phyloP scores from a whole-genome alignment of 2,797 vertebrate species.

The Crypturellus tataupa region DNA sequence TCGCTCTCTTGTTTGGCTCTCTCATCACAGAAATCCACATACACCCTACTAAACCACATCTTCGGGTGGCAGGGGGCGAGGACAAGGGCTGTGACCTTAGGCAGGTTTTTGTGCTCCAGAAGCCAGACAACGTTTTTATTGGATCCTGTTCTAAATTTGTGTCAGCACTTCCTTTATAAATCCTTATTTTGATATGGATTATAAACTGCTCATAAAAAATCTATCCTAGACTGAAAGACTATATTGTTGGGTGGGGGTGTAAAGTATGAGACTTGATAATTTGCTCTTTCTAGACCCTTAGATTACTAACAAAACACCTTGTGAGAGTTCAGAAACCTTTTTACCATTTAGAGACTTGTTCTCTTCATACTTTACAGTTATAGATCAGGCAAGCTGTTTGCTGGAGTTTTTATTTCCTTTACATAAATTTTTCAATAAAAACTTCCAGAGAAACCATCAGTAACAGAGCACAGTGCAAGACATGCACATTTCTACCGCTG shows the following conservation, averaged over 20 bases:
- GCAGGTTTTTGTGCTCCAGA: background rate
- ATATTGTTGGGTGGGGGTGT: background rate
- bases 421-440: conserved; percentile 29
- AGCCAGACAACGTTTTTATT: conserved; percentile 9
- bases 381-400: background rate
- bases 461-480: background rate
- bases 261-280: background rate
- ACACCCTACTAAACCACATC: background rate
- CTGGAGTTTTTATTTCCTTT: background rate
- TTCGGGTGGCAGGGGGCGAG: background rate
- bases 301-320: conserved; percentile 33
- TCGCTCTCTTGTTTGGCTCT: conserved; percentile 13
- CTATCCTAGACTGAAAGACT: background rate
- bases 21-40: background rate
- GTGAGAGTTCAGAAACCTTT: conserved; percentile 7
- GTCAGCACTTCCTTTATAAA: conserved; percentile 53
- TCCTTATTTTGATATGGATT: conserved; percentile 54
- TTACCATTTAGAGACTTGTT: background rate
- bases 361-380: background rate
- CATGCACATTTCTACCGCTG: background rate
- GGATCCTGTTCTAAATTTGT: conserved; percentile 26
- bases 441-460: conserved; percentile 19
- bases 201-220: conserved; percentile 29
- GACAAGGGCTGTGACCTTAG: background rate
- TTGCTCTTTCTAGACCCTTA: conserved; percentile 31